These are phyloP conservation scores for Bombus balteatus DNA, from an alignment of 1,140 invertebrate species.

Conservation along the genomic window DNA sequence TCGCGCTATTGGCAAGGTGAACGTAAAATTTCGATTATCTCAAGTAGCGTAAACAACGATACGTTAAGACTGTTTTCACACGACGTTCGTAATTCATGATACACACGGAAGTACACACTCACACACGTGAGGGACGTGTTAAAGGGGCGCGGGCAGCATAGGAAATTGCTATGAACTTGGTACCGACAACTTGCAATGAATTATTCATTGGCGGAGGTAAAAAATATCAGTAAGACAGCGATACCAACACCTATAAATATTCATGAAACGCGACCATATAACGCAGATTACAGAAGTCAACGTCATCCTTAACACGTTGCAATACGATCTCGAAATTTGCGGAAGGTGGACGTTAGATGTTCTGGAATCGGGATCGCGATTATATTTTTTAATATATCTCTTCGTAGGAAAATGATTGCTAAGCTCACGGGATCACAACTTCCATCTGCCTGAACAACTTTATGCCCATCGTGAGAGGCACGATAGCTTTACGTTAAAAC, in stretches of 20 bases:
- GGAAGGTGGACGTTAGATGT: too few species aligned
- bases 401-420: too few species aligned
- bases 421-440: too few species aligned
- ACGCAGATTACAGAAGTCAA: conserved; percentile 47
- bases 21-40: conserved; percentile 2
- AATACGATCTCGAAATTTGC: not conserved
- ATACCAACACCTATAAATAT: conserved; percentile 38
- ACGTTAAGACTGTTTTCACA: conserved; percentile 13
- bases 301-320: not conserved
- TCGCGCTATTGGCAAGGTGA: too few species aligned
- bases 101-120: conserved; percentile 46
- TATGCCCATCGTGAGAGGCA: too few species aligned
- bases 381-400: too few species aligned
- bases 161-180: conserved; percentile 56
- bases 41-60: not conserved
- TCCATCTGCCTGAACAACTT: too few species aligned
- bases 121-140: not conserved
- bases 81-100: conserved; percentile 34
- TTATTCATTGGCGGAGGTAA: conserved; percentile 54
- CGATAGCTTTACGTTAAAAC: too few species aligned
- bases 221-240: conserved; percentile 37
- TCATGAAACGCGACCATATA: not conserved
- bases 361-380: too few species aligned
- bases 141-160: conserved; percentile 32
- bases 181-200: conserved; percentile 26